These are phyloP conservation scores for Eretmochelys imbricata DNA, from an alignment of 2,113 vertebrate species.

Conservation along the genomic window DNA sequence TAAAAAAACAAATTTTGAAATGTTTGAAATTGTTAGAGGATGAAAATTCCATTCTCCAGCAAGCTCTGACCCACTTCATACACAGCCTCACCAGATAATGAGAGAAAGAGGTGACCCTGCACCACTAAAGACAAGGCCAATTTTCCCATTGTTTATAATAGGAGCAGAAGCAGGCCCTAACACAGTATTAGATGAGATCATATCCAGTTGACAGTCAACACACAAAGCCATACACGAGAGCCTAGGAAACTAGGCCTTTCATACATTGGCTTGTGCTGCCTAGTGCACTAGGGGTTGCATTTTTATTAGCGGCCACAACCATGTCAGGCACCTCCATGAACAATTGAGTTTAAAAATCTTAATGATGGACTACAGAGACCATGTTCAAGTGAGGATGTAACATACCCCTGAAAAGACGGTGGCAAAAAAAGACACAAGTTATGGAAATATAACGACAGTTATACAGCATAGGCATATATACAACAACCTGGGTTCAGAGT, in stretches of 20 bases:
- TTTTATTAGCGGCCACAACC: not conserved
- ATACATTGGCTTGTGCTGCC: not conserved
- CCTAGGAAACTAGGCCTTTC: not conserved
- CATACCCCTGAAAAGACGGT: not conserved
- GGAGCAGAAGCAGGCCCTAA: not conserved
- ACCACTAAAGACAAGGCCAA: not conserved
- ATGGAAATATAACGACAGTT: not conserved
- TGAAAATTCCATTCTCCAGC: not conserved
- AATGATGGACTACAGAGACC: not conserved
- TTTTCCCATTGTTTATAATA: not conserved
- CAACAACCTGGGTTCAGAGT: not conserved
- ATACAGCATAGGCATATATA: not conserved
- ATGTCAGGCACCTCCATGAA: not conserved
- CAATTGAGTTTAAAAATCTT: not conserved
- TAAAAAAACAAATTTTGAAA: not conserved
- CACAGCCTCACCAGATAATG: not conserved
- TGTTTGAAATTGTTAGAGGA: not conserved
- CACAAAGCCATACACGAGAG: not conserved
- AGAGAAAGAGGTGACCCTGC: not conserved
- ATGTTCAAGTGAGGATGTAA: not conserved
- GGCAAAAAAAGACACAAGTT: not conserved
- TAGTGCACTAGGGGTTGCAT: not conserved
- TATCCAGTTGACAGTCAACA: fast-evolving
- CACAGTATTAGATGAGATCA: not conserved
- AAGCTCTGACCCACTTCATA: not conserved